Conservation (phyloP, 2,888 invertebrate genomes). For the Hetaerina titia region DNA sequence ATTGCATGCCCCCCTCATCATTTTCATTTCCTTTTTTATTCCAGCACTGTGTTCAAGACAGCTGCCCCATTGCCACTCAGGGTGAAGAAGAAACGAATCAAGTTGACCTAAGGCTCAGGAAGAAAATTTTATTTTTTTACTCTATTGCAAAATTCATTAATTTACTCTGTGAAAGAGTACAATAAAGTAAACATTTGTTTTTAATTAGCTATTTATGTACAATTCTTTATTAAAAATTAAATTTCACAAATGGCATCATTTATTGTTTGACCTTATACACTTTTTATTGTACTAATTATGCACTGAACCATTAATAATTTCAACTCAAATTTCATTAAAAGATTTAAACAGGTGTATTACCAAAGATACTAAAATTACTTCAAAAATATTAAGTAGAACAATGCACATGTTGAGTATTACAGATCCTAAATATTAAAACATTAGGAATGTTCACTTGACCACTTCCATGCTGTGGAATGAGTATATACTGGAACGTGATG, state of each 20-base stretch:
- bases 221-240: conserved; percentile 24
- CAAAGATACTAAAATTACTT: background rate
- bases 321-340: background rate
- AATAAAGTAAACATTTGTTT: conserved; percentile 31
- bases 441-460: background rate
- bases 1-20: too few relatives aligned
- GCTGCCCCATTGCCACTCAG: conserved; percentile 89
- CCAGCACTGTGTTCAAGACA: conserved; percentile 93
- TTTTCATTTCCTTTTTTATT: conserved; percentile 76
- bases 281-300: background rate
- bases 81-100: conserved; percentile 90
- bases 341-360: background rate
- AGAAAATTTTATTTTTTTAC: background rate
- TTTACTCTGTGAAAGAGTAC: background rate
- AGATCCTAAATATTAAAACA: background rate
- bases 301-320: background rate
- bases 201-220: conserved; percentile 16
- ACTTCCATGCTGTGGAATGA: background rate
- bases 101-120: conserved; percentile 74
- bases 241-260: background rate
- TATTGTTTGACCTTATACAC: background rate
- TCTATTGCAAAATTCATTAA: background rate
- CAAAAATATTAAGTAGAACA: background rate
- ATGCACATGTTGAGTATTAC: background rate
- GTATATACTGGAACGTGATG: background rate